Conservation (phyloP, 2,113 vertebrate genomes). For the Platichthys flesus region DNA sequence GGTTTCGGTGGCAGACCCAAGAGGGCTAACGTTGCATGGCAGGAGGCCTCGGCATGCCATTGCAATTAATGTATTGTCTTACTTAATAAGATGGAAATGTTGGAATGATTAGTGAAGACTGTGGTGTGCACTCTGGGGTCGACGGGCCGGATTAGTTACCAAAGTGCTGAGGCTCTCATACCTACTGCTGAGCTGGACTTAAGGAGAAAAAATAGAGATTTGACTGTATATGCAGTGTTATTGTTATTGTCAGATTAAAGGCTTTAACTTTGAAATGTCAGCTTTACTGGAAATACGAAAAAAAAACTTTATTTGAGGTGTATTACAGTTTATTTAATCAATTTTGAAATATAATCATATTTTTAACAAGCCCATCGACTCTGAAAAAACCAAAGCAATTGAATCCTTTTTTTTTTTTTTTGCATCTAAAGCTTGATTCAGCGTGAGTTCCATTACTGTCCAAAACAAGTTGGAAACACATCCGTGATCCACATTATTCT, state of each 20-base stretch:
- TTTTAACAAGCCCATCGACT: no score
- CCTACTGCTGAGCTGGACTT: slow-evolving; percentile 37
- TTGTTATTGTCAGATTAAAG: slow-evolving; percentile 8
- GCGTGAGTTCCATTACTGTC: no score
- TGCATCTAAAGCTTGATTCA: no score
- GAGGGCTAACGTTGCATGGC: slow-evolving; percentile 61
- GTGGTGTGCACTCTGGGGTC: slow-evolving; percentile 47
- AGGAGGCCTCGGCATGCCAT: slow-evolving; percentile 61
- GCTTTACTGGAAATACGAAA: slow-evolving; percentile 15
- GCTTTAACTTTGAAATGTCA: not conserved
- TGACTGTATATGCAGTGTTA: slow-evolving; percentile 3
- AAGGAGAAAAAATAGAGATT: slow-evolving; percentile 5
- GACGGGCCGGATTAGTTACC: slow-evolving; percentile 58
- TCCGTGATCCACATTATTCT: no score
- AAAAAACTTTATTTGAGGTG: not conserved
- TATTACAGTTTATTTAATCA: not conserved
- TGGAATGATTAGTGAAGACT: slow-evolving; percentile 71
- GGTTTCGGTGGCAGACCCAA: slow-evolving; percentile 53
- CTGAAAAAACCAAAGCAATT: no score
- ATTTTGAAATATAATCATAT: not conserved
- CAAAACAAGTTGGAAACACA: no score
- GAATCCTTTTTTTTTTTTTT: no score
- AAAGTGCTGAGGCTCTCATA: slow-evolving; percentile 54
- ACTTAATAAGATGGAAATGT: slow-evolving; percentile 75
- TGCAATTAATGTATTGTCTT: slow-evolving; percentile 79